Evolutionary conservation across 64 coral and sea anemone species (phyloP), one percentile per base, ranked within the genome.

Genomic region (Montipora sp.): DNA sequence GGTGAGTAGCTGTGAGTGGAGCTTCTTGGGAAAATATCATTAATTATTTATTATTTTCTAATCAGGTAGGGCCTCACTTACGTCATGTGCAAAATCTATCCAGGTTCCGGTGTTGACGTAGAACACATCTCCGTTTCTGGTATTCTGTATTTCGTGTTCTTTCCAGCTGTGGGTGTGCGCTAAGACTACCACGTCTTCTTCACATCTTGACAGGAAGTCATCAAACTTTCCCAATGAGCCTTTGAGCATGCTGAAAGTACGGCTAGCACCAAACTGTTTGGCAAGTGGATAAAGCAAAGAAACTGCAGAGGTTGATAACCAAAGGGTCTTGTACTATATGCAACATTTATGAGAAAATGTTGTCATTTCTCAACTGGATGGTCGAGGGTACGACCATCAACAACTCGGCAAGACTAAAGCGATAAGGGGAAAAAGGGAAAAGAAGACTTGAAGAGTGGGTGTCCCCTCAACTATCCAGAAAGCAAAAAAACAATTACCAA

Each of bases 41-140:
- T n/a, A 75, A 75, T 36, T 75, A 8, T 75, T 75, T 75, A 13
- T 63, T 13, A 63, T 2, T 63, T 9, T 2, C 60, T 13, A 63
- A 16, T n/a, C n/a, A 63, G 60, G 60, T 2, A 9, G 15, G 47
- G 1, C 12, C 12, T 16, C 8, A 77, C 75, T 77, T 49, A 77
- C 75, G 19, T 77, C 75, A 47, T 19, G 10, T 19, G 75, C 75
- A 77, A 77, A 77, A 77, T 77, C 75, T 48, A 77, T 49, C 75
- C 75, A 77, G 11, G 75, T 77, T 77, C 75, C 75, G 45, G 75
- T 77, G 75, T 77, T 77, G 44, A 77, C 46, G 44, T 77, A 77
- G 13, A 77, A 49, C 2, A 47, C 44, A 49, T 49, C 75, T 77
- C 75, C 75, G 75, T 77, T 77, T 47, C 49, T 77, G 75, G 75